Conservation (phyloP, 1,140 invertebrate genomes). For the Dryas iulia region DNA sequence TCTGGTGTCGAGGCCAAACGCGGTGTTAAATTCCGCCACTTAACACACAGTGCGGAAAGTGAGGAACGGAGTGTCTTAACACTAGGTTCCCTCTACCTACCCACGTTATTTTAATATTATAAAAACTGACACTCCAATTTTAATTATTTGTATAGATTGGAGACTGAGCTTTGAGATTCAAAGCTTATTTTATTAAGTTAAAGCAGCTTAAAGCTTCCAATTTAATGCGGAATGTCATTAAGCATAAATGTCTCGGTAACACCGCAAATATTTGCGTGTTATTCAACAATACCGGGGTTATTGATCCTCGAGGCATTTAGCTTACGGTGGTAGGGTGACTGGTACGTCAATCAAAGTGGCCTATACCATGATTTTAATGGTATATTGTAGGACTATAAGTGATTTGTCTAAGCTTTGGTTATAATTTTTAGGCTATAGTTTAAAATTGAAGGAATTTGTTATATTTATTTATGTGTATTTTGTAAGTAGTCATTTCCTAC, state of each 20-base stretch:
- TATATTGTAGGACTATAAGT: not conserved
- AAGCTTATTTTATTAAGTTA: no score
- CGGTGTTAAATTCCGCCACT: no score
- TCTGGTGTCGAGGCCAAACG: no score
- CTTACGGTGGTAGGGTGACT: not conserved
- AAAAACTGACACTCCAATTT: no score
- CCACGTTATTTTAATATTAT: no score
- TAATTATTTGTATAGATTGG: no score
- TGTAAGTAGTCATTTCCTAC: no score
- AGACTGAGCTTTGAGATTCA: not conserved
- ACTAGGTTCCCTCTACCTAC: no score
- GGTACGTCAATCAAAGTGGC: not conserved
- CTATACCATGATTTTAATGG: not conserved
- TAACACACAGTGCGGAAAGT: no score
- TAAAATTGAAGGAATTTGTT: no score
- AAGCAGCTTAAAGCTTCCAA: not conserved
- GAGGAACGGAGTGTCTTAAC: no score
- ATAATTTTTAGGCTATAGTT: not conserved
- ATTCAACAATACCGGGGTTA: constrained; percentile 19
- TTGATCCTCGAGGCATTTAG: constrained; percentile 10
- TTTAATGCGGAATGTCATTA: constrained; percentile 6
- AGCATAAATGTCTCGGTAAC: constrained; percentile 2
- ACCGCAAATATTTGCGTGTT: constrained; percentile 15
- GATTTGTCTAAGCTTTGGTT: not conserved
- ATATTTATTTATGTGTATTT: no score